These are phyloP conservation scores for Polyommatus icarus DNA, from an alignment of 2,888 invertebrate genomes.

Conservation along the genomic window DNA sequence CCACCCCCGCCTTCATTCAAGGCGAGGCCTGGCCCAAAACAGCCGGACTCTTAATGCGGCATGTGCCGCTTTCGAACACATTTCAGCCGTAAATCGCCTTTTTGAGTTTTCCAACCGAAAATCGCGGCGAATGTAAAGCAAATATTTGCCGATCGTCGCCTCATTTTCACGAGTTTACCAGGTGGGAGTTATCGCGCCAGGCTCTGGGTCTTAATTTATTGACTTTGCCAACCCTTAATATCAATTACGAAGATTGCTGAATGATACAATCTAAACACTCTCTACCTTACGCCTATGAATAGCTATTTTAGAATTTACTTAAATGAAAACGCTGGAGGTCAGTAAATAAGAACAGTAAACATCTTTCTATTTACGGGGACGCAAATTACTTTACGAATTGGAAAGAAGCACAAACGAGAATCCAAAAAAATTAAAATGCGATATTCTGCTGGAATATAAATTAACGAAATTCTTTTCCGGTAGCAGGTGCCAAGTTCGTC, in stretches of 20 bases:
- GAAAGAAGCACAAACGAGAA: neutral
- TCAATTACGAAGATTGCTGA: conserved; percentile 31
- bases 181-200: neutral
- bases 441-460: conserved; percentile 14
- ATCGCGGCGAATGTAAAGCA: neutral
- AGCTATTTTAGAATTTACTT: neutral
- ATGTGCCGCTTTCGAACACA: conserved; percentile 66
- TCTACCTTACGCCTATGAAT: neutral
- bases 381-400: neutral
- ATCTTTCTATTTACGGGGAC: neutral
- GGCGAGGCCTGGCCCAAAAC: conserved; percentile 67
- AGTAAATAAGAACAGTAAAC: neutral
- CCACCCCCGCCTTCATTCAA: conserved; percentile 76
- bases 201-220: neutral
- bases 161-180: neutral
- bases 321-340: neutral
- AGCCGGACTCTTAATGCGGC: conserved; percentile 73
- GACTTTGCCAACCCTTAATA: neutral
- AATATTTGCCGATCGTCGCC: conserved; percentile 15
- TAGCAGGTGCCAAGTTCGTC: conserved; percentile 22
- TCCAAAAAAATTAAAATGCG: neutral
- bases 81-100: conserved; percentile 1
- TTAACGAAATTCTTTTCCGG: conserved; percentile 28
- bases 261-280: conserved; percentile 11
- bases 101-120: neutral